These are phyloP conservation scores for Manduca sexta DNA, from an alignment of 1,140 invertebrate species.

Conservation along the genomic window DNA sequence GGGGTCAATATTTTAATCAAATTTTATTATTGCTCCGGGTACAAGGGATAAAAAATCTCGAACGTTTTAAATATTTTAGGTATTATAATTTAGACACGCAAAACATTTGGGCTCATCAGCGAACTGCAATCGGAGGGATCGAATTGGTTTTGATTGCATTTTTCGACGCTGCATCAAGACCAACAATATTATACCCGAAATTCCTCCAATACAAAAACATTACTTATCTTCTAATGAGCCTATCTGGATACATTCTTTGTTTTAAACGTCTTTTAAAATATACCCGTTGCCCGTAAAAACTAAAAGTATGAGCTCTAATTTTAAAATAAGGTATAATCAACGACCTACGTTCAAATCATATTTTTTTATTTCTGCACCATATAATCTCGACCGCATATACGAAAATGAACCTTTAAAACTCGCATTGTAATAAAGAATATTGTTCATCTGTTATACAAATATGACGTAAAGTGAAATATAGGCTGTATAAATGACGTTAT, in stretches of 20 bases:
- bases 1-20: slow-evolving; percentile 61
- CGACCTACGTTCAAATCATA: too few relatives aligned
- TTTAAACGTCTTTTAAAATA: not conserved
- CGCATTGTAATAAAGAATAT: too few relatives aligned
- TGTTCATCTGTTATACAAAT: too few relatives aligned
- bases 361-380: too few relatives aligned
- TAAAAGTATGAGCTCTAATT: slow-evolving; percentile 3
- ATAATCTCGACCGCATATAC: too few relatives aligned
- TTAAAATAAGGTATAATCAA: slow-evolving; percentile 3
- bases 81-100: slow-evolving; percentile 35
- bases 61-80: slow-evolving; percentile 33
- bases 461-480: too few relatives aligned
- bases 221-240: slow-evolving; percentile 6
- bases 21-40: slow-evolving; percentile 54
- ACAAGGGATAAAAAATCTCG: slow-evolving; percentile 37
- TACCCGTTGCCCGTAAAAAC: not conserved
- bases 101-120: slow-evolving; percentile 35
- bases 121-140: slow-evolving; percentile 28
- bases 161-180: slow-evolving; percentile 1
- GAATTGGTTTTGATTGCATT: slow-evolving; percentile 15
- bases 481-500: too few relatives aligned
- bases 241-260: slow-evolving; percentile 2
- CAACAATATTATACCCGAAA: slow-evolving; percentile 2
- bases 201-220: slow-evolving; percentile 1
- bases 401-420: too few relatives aligned